Percentiles rank a stretch among this genome's conserved stretches.
phyloP scores from a whole-genome alignment of 1,140 invertebrate genomes.

The Pantala flavescens region DNA sequence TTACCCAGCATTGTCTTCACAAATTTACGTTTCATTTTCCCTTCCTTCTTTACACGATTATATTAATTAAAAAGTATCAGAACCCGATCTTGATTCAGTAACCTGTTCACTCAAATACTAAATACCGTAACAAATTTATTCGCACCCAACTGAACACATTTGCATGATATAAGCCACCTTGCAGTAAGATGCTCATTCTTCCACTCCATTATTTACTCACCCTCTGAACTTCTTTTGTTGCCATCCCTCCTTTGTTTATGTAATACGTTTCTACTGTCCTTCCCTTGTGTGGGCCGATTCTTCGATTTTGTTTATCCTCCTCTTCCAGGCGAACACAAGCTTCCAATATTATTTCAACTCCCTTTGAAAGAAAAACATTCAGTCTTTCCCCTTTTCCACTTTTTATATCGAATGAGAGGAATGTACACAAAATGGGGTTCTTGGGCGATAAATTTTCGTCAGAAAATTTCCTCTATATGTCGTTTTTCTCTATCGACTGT shows the following conservation, averaged over 20 bases:
- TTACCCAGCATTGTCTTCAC: too few relatives aligned
- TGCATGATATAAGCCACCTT: neutral
- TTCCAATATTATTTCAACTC: neutral
- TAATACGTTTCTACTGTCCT: neutral
- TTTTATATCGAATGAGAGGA: neutral
- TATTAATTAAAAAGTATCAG: too few relatives aligned
- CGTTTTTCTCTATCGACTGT: too few relatives aligned
- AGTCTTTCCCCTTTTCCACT: neutral
- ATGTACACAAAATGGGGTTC: neutral
- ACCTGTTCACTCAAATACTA: too few relatives aligned
- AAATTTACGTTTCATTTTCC: too few relatives aligned
- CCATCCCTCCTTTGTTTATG: neutral
- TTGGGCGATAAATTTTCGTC: neutral
- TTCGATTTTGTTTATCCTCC: conserved; percentile 1
- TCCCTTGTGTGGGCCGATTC: neutral
- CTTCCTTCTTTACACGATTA: too few relatives aligned
- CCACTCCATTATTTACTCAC: neutral
- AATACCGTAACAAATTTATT: too few relatives aligned
- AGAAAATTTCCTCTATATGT: too few relatives aligned
- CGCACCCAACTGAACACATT: too few relatives aligned
- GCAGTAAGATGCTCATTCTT: neutral
- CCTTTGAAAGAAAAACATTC: conserved; percentile 8
- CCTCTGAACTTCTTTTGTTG: neutral
- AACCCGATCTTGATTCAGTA: too few relatives aligned
- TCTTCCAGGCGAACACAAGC: neutral